Conservation (phyloP, 2,113 vertebrate genomes). For the Barbus barbus region DNA sequence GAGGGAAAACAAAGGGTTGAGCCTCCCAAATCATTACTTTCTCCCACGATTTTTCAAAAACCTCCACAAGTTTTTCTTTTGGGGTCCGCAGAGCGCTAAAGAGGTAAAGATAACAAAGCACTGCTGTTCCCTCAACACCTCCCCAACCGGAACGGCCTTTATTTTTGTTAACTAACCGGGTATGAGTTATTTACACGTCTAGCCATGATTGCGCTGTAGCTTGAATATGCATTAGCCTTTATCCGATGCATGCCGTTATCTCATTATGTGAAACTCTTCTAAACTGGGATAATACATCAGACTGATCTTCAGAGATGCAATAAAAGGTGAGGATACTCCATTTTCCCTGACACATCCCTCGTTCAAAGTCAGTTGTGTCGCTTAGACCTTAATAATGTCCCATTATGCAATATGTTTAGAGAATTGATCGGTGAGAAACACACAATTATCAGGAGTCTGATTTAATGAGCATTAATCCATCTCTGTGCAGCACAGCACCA, state of each 20-base stretch:
- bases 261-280: slow-evolving; percentile 62
- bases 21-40: slow-evolving; percentile 96
- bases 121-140: slow-evolving; percentile 52
- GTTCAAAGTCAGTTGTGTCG: slow-evolving; percentile 63
- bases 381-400: slow-evolving; percentile 76
- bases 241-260: slow-evolving; percentile 54
- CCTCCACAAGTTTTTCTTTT: slow-evolving; percentile 94
- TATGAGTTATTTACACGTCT: slow-evolving; percentile 52
- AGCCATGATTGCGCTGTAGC: neutral
- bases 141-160: slow-evolving; percentile 32
- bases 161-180: slow-evolving; percentile 36
- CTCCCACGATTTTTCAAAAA: slow-evolving; percentile 91
- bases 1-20: slow-evolving; percentile 99
- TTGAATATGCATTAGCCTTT: slow-evolving; percentile 56
- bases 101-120: slow-evolving; percentile 88
- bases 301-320: slow-evolving; percentile 50
- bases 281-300: slow-evolving; percentile 57
- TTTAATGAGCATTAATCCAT: slow-evolving; percentile 78
- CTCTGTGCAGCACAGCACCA: slow-evolving; percentile 54
- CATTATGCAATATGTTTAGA: slow-evolving; percentile 79
- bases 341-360: slow-evolving; percentile 58
- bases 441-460: slow-evolving; percentile 68
- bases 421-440: slow-evolving; percentile 78
- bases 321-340: slow-evolving; percentile 53
- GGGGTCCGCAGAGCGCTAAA: slow-evolving; percentile 82